Conservation (phyloP, 2,888 invertebrate species). For the Xylota sylvarum region DNA sequence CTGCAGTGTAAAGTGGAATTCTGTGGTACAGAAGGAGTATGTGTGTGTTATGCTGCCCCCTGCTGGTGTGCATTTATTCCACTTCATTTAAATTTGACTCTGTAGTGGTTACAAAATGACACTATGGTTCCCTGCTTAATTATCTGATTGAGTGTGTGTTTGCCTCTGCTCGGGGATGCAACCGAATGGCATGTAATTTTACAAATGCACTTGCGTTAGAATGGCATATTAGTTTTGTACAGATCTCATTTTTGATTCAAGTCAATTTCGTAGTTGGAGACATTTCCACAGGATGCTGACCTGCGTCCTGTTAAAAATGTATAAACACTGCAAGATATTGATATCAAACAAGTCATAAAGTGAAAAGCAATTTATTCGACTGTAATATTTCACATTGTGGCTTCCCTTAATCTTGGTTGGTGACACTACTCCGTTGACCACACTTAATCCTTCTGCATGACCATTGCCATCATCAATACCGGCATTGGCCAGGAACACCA, state of each 20-base stretch:
- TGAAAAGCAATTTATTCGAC: neutral
- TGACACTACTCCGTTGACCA: constrained; percentile 45
- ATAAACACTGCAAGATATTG: neutral
- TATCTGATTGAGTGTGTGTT: neutral
- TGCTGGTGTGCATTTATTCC: constrained; percentile 56
- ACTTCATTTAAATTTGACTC: constrained; percentile 67
- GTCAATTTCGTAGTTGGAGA: neutral
- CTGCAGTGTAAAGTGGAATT: constrained; percentile 50
- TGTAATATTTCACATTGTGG: neutral
- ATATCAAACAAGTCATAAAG: neutral
- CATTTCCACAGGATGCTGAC: neutral
- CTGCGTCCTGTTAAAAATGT: neutral
- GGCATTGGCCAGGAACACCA: constrained; percentile 2
- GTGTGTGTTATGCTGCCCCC: neutral
- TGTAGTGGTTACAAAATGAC: constrained; percentile 13
- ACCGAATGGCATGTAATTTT: constrained; percentile 11
- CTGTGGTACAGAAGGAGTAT: constrained; percentile 23
- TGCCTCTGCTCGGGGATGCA: neutral
- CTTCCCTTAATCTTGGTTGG: neutral
- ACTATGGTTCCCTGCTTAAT: constrained; percentile 2
- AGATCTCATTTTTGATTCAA: constrained; percentile 24
- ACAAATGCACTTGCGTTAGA: constrained; percentile 3
- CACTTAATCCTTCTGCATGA: constrained; percentile 48
- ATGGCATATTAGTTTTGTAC: constrained; percentile 2
- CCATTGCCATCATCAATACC: constrained; percentile 48